Evolutionary conservation across 2,888 invertebrate species (phyloP).

Genomic region (Stenchaetothrips biformis): DNA sequence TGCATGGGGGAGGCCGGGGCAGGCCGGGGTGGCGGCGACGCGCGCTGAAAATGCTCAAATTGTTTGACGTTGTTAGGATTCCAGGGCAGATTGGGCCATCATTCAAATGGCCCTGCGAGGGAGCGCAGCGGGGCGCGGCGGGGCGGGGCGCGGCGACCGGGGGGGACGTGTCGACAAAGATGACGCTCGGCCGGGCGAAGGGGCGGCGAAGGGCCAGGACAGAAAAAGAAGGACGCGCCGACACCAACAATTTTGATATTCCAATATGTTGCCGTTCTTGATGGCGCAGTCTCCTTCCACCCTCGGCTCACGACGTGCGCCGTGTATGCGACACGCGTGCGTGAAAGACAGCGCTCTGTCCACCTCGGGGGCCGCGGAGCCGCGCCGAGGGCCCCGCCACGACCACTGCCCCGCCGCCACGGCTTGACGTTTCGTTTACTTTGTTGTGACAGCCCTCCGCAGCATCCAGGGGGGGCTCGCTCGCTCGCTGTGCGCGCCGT

Average conservation of each 20-base stretch:
- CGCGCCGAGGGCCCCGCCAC: too few species aligned
- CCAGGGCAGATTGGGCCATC: slow-evolving; percentile 24
- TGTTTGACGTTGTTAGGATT: slow-evolving; percentile 25
- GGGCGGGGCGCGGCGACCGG: not conserved
- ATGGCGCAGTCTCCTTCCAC: too few species aligned
- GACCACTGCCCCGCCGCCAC: not conserved
- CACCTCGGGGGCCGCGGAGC: too few species aligned
- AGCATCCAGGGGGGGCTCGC: not conserved
- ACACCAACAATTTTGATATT: not conserved
- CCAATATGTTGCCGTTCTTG: too few species aligned
- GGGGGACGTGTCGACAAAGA: not conserved
- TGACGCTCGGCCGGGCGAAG: not conserved
- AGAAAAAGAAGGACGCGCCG: not conserved
- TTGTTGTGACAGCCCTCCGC: slow-evolving; percentile 3
- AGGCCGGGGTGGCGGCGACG: not conserved
- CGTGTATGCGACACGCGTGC: too few species aligned
- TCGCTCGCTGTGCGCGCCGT: not conserved
- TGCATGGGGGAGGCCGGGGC: too few species aligned
- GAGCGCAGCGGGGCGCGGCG: too few species aligned
- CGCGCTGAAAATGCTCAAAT: slow-evolving; percentile 15
- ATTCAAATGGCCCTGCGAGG: not conserved
- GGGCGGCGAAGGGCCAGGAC: not conserved
- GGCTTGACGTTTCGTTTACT: slow-evolving; percentile 4
- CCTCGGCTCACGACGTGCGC: too few species aligned
- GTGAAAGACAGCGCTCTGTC: too few species aligned